Evolutionary conservation across 2,113 vertebrate species (phyloP).

Genomic region (Alethe diademata): DNA sequence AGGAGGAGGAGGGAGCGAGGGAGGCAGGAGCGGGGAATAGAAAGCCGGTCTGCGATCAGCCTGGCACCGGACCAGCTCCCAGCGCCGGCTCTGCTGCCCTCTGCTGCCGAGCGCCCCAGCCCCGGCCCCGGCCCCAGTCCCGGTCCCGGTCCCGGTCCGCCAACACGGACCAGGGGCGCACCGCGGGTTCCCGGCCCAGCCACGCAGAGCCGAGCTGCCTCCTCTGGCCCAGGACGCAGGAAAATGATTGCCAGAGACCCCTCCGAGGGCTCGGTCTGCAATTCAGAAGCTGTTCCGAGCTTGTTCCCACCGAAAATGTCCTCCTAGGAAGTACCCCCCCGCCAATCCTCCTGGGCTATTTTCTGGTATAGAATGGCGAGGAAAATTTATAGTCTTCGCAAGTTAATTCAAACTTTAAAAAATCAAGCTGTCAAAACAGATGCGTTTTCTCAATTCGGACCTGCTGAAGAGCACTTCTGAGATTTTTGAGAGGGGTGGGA

Average conservation of each 20-base stretch:
- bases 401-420: neutral
- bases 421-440: neutral
- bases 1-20: neutral
- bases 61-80: neutral
- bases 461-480: neutral
- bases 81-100: constrained; percentile 28
- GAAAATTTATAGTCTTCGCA: neutral
- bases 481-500: neutral
- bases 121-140: too few relatives aligned
- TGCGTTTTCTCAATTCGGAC: neutral
- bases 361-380: neutral
- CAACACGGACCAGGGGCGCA: accelerated
- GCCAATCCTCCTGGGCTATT: neutral
- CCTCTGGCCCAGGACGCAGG: neutral
- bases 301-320: neutral
- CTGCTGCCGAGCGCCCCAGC: neutral
- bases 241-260: accelerated
- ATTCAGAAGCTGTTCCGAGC: neutral
- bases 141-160: too few relatives aligned
- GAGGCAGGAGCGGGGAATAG: neutral
- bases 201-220: neutral
- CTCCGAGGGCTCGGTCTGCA: neutral
- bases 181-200: accelerated
- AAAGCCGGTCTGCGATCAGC: neutral
- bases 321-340: neutral